A percentile compares a stretch with the other conserved stretches of the same genome.
phyloP scores from a whole-genome alignment of 2,888 invertebrate species.

The Cartodere bifasciata region DNA sequence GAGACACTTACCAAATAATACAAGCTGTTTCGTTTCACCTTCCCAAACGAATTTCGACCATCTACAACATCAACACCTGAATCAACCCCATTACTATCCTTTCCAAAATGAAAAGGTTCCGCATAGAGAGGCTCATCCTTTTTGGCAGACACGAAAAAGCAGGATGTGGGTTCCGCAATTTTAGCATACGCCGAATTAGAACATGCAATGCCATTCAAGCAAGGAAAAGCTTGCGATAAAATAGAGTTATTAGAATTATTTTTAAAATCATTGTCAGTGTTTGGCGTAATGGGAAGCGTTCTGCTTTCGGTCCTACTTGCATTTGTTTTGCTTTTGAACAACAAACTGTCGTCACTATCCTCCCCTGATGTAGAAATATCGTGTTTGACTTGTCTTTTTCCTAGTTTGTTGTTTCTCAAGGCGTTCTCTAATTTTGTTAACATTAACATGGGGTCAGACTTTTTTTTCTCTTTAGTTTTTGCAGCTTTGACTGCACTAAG shows the following conservation, averaged over 20 bases:
- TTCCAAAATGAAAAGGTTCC: constrained; percentile 38
- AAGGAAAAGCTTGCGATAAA: constrained; percentile 25
- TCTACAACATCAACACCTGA: constrained; percentile 10
- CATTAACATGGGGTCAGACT: constrained; percentile 47
- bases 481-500: no score
- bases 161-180: constrained; percentile 27
- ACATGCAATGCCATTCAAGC: constrained; percentile 32
- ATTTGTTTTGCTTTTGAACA: constrained; percentile 21
- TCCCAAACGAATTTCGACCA: constrained; percentile 16
- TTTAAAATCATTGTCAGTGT: constrained; percentile 12
- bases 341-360: constrained; percentile 28
- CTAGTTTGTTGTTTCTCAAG: constrained; percentile 37
- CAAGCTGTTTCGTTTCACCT: constrained; percentile 29
- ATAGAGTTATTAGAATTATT: constrained; percentile 9
- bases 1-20: constrained; percentile 38
- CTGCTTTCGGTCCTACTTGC: constrained; percentile 18
- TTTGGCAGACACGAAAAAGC: constrained; percentile 28
- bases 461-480: no score
- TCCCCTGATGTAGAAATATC: constrained; percentile 27
- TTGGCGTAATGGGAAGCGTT: constrained; percentile 16
- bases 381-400: constrained; percentile 20
- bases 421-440: constrained; percentile 50
- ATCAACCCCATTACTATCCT: constrained; percentile 12
- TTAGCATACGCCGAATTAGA: constrained; percentile 26
- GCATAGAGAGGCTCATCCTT: constrained; percentile 49